Evolutionary conservation across 2,797 vertebrate species (phyloP).

Genomic region (Megalops cyprinoides): DNA sequence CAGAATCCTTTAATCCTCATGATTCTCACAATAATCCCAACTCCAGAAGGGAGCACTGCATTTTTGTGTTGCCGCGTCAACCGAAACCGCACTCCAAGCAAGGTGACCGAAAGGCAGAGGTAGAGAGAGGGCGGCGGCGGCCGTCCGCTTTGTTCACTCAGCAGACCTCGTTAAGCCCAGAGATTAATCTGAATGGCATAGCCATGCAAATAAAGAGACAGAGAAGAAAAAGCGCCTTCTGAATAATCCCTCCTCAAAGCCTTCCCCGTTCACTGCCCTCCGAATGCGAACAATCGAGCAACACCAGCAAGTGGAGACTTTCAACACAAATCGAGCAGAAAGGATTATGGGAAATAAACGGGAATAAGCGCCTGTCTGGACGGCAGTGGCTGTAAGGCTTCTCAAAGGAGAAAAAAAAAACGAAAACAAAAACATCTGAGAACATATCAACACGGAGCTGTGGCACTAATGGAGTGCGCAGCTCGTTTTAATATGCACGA

Average conservation of each 20-base stretch:
- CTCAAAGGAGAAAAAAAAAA: conserved; percentile 46
- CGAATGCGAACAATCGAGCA: conserved; percentile 28
- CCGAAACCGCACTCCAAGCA: neutral
- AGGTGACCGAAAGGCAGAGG: neutral
- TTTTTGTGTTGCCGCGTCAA: neutral
- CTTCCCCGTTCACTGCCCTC: conserved; percentile 52
- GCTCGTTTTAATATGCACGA: neutral
- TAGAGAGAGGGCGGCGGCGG: neutral
- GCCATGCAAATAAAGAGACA: no score
- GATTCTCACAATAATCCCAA: neutral
- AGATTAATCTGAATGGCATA: neutral
- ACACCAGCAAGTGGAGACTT: conserved; percentile 21
- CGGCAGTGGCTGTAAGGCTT: conserved; percentile 36
- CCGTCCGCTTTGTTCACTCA: neutral
- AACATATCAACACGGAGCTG: conserved; percentile 41
- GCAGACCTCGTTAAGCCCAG: neutral
- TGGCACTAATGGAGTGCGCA: conserved; percentile 32
- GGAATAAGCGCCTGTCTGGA: conserved; percentile 38
- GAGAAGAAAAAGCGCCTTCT: neutral
- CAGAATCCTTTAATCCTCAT: neutral
- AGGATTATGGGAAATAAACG: conserved; percentile 41
- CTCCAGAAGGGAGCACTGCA: neutral
- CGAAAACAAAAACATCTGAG: conserved; percentile 45
- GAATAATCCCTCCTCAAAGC: conserved; percentile 50
- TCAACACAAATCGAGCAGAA: neutral